Evolutionary conservation across 2,113 vertebrate genomes (phyloP), one percentile per base, ranked within the genome.

Genomic region (Cephalophus harveyi): DNA sequence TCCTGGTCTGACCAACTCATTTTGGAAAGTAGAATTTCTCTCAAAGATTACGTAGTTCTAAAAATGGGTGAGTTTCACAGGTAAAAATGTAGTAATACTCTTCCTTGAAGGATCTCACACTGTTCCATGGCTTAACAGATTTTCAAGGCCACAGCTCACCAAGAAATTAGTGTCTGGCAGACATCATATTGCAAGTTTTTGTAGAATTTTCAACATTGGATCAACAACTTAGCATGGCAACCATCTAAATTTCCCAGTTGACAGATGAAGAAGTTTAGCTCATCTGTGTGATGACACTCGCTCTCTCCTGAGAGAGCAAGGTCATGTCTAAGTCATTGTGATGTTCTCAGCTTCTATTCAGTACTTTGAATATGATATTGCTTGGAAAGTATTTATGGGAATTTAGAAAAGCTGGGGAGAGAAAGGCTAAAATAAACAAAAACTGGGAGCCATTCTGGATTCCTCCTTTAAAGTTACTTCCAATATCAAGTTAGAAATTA

Each of bases 241-340:
- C 57, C 46, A 82, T 62, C 43, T 82, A 23, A n/a, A 82, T 81
- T 95, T 89, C 54, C 40, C 15, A 81, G 46, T 7, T 74, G 52
- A 55, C 82, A 55, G 25, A 48, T 15, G 8, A 95, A 82, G 60
- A 87, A n/a, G 59, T 33, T 91, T 25, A 17, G 19, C 9, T 60
- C 11, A 59, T 36, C 40, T 25, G 1, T 81, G 28, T 57, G 36
- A 11, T 79, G 30, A 40, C 19, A 13, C 19, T 71, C 0, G 0
- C n/a, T 25, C 2, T 54, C 28, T 81, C 59, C n/a, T 78, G 33
- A 78, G 33, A 67, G 7, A 13, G 2, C 12, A 33, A 21, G 4
- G 14, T 82, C 54, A 54, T 25, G 6, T 78, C 21, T 59, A 84
- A 4, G 28, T 50, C 48, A 52, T 12, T n/a, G 55, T 46, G 33